Base-by-base conservation (phyloP, 1,140 invertebrate genomes). In the Daktulosphaira vitifoliae region DNA sequence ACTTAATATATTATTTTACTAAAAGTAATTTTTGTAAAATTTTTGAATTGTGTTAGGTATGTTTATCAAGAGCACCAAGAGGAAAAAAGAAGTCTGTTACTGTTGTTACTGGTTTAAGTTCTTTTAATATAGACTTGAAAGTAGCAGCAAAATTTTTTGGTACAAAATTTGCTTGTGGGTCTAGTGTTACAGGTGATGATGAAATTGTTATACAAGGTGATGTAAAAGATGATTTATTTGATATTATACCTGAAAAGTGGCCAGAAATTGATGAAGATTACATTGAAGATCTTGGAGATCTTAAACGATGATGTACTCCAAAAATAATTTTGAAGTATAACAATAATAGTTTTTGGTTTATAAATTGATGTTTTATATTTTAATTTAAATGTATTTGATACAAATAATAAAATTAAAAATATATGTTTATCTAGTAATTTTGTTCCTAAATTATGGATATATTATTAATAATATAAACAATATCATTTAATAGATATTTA, bases 11-110 rank as follows among this genome's bases (percentile, higher is more conserved):
- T n/a, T n/a, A n/a, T n/a, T n/a, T n/a, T n/a, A n/a, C n/a, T n/a
- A n/a, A n/a, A n/a, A n/a, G n/a, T n/a, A n/a, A n/a, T n/a, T n/a
- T n/a, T n/a, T n/a, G n/a, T n/a, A n/a, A n/a, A n/a, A n/a, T n/a
- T n/a, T n/a, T n/a, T n/a, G n/a, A n/a, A 11, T 22, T 33, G 6
- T 56, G 26, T 33, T 46, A 62, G 56, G 56, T 62, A n/a, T 77
- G 85, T 71, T 80, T 98, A 11, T 95, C 89, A 2, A 83, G 93
- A 73, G 90, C 95, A 33, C 91, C 93, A 15, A 81, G 96, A 71
- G 96, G 96, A 52, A 99, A 98, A 74, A 98, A 98, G 82, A 99
- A 99, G 81, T 96, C 89, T 52, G 94, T 98, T 0, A 99, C 96
- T 29, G 87, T 91, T 18, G 87, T 91, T 0, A 87, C 87, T 46